Evolutionary conservation across 2,888 invertebrate genomes (phyloP).

Genomic region (Thelaira solivaga): DNA sequence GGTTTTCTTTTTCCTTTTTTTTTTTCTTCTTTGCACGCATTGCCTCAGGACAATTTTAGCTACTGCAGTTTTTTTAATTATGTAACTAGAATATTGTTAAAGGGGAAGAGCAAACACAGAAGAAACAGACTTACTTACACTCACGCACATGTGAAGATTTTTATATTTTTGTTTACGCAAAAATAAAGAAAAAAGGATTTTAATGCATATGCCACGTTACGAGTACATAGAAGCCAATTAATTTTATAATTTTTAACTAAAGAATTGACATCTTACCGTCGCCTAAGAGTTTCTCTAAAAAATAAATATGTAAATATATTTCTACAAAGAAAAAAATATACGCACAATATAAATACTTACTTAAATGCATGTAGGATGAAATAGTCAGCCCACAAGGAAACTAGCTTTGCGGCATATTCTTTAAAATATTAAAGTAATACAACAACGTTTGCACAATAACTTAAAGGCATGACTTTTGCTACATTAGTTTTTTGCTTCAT

Average conservation of each 20-base stretch:
- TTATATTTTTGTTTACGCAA: background rate
- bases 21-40: conserved; percentile 25
- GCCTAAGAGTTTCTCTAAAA: too few species aligned
- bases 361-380: too few species aligned
- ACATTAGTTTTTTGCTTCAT: too few species aligned
- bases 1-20: too few species aligned
- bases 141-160: background rate
- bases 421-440: too few species aligned
- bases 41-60: conserved; percentile 5
- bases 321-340: too few species aligned
- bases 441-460: too few species aligned
- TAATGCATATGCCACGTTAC: background rate
- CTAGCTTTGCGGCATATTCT: too few species aligned
- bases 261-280: background rate
- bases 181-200: background rate
- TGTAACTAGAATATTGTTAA: conserved; percentile 35
- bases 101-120: background rate
- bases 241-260: background rate
- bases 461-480: too few species aligned
- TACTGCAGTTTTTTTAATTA: conserved; percentile 36
- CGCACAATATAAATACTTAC: too few species aligned
- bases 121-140: background rate
- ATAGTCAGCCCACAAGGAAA: too few species aligned
- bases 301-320: too few species aligned
- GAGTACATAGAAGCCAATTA: conserved; percentile 6